These are phyloP conservation scores for Cheilosia variabilis DNA, from an alignment of 2,888 invertebrate species.

Conservation along the genomic window DNA sequence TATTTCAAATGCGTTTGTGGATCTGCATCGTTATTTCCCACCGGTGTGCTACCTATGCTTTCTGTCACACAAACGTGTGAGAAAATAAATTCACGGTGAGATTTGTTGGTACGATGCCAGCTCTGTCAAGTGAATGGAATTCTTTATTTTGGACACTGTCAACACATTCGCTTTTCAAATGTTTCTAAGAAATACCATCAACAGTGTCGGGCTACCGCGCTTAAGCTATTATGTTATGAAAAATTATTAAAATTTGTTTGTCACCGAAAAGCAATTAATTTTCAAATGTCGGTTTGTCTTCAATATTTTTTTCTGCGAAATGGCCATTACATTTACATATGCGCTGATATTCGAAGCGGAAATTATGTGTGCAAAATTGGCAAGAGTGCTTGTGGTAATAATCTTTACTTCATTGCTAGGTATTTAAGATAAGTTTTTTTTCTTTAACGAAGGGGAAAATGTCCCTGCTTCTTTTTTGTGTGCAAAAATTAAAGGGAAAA, in stretches of 20 bases:
- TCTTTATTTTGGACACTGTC: constrained; percentile 37
- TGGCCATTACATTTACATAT: neutral
- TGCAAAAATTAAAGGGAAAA: too few relatives aligned
- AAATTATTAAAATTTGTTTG: constrained; percentile 20
- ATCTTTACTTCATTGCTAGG: too few relatives aligned
- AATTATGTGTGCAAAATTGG: constrained; percentile 19
- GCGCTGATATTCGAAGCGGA: constrained; percentile 21
- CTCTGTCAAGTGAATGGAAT: neutral
- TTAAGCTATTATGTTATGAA: constrained; percentile 10
- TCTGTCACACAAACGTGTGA: constrained; percentile 37
- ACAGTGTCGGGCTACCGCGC: constrained; percentile 21
- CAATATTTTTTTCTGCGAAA: constrained; percentile 20
- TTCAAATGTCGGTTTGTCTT: constrained; percentile 18
- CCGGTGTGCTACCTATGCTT: neutral
- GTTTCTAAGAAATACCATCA: constrained; percentile 17
- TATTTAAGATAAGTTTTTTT: too few relatives aligned
- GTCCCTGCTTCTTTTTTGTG: too few relatives aligned
- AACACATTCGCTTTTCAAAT: constrained; percentile 35
- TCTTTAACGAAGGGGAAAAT: too few relatives aligned
- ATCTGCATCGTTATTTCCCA: constrained; percentile 25
- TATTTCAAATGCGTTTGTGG: constrained; percentile 14
- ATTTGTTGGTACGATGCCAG: constrained; percentile 24
- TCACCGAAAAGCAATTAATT: constrained; percentile 29
- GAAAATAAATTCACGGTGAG: constrained; percentile 36
- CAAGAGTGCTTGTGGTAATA: neutral